A percentile compares a stretch with the other conserved stretches of the same genome.
phyloP scores from a whole-genome alignment of 2,113 vertebrate species.

The Larimichthys polyactis region DNA sequence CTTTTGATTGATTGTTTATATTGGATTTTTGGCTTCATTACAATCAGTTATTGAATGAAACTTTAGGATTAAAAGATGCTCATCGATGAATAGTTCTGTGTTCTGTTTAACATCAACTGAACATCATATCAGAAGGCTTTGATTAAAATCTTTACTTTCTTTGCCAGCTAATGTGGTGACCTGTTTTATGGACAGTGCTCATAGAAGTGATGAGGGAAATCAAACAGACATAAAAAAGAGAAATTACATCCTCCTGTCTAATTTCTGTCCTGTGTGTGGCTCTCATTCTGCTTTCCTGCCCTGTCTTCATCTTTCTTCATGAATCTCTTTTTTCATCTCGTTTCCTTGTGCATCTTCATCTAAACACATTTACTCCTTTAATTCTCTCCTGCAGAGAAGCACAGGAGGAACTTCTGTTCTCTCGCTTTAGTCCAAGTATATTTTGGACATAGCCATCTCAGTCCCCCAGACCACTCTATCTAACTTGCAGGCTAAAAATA shows the following conservation, averaged over 20 bases:
- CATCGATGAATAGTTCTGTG: background rate
- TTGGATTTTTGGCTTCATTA: too few species aligned
- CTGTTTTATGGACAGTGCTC: background rate
- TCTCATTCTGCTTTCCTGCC: background rate
- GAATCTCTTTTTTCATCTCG: slow-evolving; percentile 12
- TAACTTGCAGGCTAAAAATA: slow-evolving; percentile 38
- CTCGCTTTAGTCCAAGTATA: background rate
- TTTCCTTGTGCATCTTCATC: slow-evolving; percentile 2
- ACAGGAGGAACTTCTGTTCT: slow-evolving; percentile 17
- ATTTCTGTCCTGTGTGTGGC: background rate
- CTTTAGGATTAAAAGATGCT: background rate
- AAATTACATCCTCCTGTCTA: background rate
- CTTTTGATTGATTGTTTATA: slow-evolving; percentile 11
- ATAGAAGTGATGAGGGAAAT: slow-evolving; percentile 4
- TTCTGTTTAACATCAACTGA: slow-evolving; percentile 13
- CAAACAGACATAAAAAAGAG: slow-evolving; percentile 7
- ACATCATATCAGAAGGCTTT: background rate
- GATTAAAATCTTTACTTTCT: background rate
- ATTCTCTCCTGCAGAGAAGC: slow-evolving; percentile 18
- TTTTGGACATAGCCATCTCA: slow-evolving; percentile 8
- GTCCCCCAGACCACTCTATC: slow-evolving; percentile 14
- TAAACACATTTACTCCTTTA: slow-evolving; percentile 4
- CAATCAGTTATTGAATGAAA: background rate
- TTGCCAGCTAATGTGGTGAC: background rate
- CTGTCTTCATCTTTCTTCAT: slow-evolving; percentile 8